Evolutionary conservation across 2,888 invertebrate species (phyloP), one percentile per base, ranked within the genome.

Genomic region (Lordiphosa andalusiaca): DNA sequence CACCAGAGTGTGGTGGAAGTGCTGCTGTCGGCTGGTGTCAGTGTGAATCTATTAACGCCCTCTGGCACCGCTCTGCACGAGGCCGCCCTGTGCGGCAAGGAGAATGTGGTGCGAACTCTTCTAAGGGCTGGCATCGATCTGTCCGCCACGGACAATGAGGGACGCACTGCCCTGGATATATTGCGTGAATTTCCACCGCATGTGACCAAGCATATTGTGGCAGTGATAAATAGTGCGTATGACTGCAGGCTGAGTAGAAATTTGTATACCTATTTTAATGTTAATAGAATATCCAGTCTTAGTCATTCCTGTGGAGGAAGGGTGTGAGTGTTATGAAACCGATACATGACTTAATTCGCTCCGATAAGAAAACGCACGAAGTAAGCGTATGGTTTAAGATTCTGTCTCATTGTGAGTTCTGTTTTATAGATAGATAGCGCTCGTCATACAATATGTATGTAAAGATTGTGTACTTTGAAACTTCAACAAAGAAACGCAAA

Each of bases 41-140:
- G 95, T 88, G 95, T 97, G 4, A 97, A 98, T 90, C 92, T 95
- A 33, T 91, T 95, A 74, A 96, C 97, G 10, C 93, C 94, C 60
- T 93, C 94, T 33, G 98, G 98, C 0, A 96, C 96, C 5, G 96
- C 98, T 0, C 91, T 98, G 64, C 98, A 98, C 90, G 97, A 98
- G 88, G 98, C 98, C 0, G 97, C 97, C 0, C 92, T 96, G 21
- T 97, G 94, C 88, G 97, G 97, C 13, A 97, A 97, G 89, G 93
- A 95, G 71, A 94, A 95, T 58, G 96, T 97, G 13, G 97, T 96
- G 19, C 92, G 94, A 52, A 92, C 95, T 0, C 91, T 98, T 35
- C 90, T 98, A 12, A 94, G 94, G 65, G 92, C 93, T 73, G 96
- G 96, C 1, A 95, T 95, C 16, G 95, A 97, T 88, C 91, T 96